phyloP scores from a whole-genome alignment of 1,140 invertebrate species.

The Ceratina japonica region DNA sequence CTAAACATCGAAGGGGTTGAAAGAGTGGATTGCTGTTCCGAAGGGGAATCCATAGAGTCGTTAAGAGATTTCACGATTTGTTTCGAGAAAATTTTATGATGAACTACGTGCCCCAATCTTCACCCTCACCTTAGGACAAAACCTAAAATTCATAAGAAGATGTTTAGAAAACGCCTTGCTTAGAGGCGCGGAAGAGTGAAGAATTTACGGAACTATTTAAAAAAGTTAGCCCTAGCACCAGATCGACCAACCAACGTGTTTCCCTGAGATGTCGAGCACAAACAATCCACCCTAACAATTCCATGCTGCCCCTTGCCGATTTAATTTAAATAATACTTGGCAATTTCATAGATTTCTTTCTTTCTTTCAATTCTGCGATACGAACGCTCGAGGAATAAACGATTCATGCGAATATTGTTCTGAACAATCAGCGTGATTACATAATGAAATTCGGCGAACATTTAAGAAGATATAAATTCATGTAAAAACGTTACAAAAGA shows the following conservation, averaged over 20 bases:
- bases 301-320: not conserved
- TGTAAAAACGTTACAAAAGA: no score
- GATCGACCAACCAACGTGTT: not conserved
- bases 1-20: slow-evolving; percentile 45
- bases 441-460: no score
- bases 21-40: slow-evolving; percentile 40
- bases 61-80: slow-evolving; percentile 39
- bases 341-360: no score
- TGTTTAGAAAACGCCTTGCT: slow-evolving; percentile 42
- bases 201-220: slow-evolving; percentile 28
- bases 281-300: slow-evolving; percentile 13
- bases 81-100: slow-evolving; percentile 47
- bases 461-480: no score
- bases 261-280: not conserved
- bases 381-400: no score
- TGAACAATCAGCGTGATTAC: no score
- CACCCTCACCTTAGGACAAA: slow-evolving; percentile 45
- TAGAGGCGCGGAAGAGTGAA: slow-evolving; percentile 18
- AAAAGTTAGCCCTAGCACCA: slow-evolving; percentile 12
- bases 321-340: not conserved
- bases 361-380: no score
- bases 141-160: slow-evolving; percentile 52
- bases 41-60: slow-evolving; percentile 42
- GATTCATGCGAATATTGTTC: no score
- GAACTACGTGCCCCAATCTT: slow-evolving; percentile 47